A percentile compares a stretch with the other conserved stretches of the same genome.
phyloP scores from a whole-genome alignment of 2,888 invertebrate species.

The Perithous albicinctus region DNA sequence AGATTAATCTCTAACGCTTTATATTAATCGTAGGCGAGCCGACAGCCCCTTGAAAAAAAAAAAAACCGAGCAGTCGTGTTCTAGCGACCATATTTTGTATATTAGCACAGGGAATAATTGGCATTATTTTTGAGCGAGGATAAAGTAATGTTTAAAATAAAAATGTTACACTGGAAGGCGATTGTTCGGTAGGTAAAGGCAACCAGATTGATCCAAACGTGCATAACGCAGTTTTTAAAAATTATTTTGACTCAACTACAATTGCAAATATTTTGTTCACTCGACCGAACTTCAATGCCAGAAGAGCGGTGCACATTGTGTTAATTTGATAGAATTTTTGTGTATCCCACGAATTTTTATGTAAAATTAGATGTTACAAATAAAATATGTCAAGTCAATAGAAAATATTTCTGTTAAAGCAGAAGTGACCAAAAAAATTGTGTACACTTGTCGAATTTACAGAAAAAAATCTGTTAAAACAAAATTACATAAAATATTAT shows the following conservation, averaged over 20 bases:
- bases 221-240: background rate
- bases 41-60: background rate
- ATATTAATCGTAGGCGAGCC: background rate
- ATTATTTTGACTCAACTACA: background rate
- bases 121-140: background rate
- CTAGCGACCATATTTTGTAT: background rate
- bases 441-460: no score
- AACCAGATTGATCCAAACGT: background rate
- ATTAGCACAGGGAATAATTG: background rate
- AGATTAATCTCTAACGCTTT: conserved; percentile 23
- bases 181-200: background rate
- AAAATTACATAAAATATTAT: no score
- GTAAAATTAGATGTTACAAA: no score
- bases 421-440: no score
- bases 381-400: no score
- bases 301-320: no score
- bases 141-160: background rate
- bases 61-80: background rate
- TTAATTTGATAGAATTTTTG: no score
- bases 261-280: conserved; percentile 1
- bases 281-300: conserved; percentile 53
- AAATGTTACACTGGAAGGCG: background rate
- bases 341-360: no score
- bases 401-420: no score
- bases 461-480: no score